Evolutionary conservation across 1,140 invertebrate genomes (phyloP), one percentile per base, ranked within the genome.

Genomic region (Amyelois transitella): DNA sequence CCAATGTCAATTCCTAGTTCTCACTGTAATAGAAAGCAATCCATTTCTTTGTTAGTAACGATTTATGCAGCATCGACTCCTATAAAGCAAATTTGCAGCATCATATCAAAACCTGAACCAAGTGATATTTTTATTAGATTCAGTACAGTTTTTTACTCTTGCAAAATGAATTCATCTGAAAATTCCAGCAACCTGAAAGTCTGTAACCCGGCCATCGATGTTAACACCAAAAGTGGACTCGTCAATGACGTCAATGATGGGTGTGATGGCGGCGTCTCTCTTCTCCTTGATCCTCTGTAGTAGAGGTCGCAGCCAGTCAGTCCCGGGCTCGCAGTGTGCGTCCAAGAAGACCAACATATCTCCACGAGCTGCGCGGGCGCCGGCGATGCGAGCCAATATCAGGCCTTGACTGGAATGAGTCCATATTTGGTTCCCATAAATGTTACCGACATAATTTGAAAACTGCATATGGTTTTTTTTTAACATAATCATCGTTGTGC

Each of bases 301-400:
- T 14, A 98, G 78, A 0, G 97, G 97, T 77, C 97, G 93, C 47
- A 97, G 89, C 96, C 96, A 97, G 71, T 93, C 90, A 58, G 88
- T 71, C 57, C 91, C 92, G 3, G 91, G 93, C 91, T 99, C 97
- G 88, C 96, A 98, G 83, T 99, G 97, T 8, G 97, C 95, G 88
- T 99, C 97, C 28, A 98, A 89, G 83, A 98, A 98, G 12, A 98
- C 91, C 43, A 99, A 83, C 18, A 97, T 94, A 80, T 98, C 93
- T 0, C 94, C 95, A 6, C 58, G 76, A 12, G 96, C 94, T 45
- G 86, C 82, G 53, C 91, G 89, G 19, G 95, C 95, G 43, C 96
- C 96, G 52, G 91, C 91, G 52, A 97, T 85, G 54, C 97, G 89
- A 0, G 97, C 95, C 55, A 94, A 88, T 66, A 98, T 98, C 24